Evolutionary conservation across 1,140 invertebrate genomes (phyloP), one percentile per base, ranked within the genome.

Genomic region (Maniola jurtina): DNA sequence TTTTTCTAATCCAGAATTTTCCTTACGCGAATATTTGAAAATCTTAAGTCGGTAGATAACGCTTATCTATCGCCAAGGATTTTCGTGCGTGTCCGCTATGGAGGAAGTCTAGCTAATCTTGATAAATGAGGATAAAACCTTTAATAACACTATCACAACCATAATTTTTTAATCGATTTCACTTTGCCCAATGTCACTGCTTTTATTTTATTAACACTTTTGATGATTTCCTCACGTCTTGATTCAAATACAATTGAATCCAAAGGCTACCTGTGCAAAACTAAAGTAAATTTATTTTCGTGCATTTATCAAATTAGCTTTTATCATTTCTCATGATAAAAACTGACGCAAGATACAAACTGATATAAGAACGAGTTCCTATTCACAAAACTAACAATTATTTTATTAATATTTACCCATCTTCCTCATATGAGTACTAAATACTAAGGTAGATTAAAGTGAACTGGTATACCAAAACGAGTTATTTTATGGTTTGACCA

Each of bases 231-330:
- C 2, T 0, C 25, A 2, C 25, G 25, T 25, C 40, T 34, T 48
- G 5, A 16, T 11, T 6, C 16, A 25, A 33, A 33, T 47, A 59
- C 55, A 66, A 42, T 62, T 58, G 64, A 60, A 61, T 40, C 13
- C 16, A n/a, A 35, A n/a, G 15, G 50, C 25, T 34, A 56, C 40
- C 56, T 59, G 38, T 55, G 16, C 62, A n/a, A 48, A 60, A 79
- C 71, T 77, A 61, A 73, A 66, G 52, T 74, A 52, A 61, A 68
- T 74, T 73, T 72, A 65, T 72, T 45, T 70, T 78, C 60, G 64
- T 58, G 36, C 68, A 63, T 75, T 80, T 75, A 80, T 80, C 77
- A 77, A 73, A 68, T 73, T 76, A 65, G 65, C 74, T 72, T 66
- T 67, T 77, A 79, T 79, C 72, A 40, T 75, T 69, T 70, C 50